Evolutionary conservation across 2,797 vertebrate species (phyloP).

Genomic region (Acanthurus lineatus): DNA sequence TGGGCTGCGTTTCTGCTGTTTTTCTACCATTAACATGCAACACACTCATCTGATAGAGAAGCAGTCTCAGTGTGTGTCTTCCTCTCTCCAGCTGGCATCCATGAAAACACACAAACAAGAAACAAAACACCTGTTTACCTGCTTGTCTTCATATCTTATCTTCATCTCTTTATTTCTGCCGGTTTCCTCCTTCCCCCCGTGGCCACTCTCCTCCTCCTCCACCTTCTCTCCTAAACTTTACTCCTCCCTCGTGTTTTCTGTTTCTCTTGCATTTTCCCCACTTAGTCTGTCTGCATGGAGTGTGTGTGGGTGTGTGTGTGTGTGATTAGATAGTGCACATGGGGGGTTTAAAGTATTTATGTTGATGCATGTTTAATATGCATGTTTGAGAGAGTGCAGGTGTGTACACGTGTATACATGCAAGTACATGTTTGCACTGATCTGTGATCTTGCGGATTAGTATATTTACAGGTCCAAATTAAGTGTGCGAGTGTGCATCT

Average conservation of each 20-base stretch:
- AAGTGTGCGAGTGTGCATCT: conserved; percentile 5
- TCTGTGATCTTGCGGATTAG: not conserved
- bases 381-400: not conserved
- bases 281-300: not conserved
- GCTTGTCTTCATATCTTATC: conserved; percentile 6
- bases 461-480: not conserved
- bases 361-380: not conserved
- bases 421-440: not conserved
- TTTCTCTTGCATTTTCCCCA: not conserved
- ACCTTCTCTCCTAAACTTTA: conserved; percentile 8
- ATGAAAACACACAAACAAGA: not conserved
- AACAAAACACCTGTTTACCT: not conserved
- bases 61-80: not conserved
- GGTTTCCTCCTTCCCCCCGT: not conserved
- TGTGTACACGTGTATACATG: not conserved
- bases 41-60: conserved; percentile 5
- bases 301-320: not conserved
- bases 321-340: not conserved
- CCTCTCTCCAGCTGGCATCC: not conserved
- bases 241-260: not conserved
- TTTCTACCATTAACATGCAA: not conserved
- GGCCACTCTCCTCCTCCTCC: not conserved
- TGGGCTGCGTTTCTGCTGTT: not conserved
- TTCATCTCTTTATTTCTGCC: not conserved
- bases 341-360: not conserved